These are phyloP conservation scores for Calameuta pallipes DNA, from an alignment of 2,888 invertebrate genomes.

Conservation along the genomic window DNA sequence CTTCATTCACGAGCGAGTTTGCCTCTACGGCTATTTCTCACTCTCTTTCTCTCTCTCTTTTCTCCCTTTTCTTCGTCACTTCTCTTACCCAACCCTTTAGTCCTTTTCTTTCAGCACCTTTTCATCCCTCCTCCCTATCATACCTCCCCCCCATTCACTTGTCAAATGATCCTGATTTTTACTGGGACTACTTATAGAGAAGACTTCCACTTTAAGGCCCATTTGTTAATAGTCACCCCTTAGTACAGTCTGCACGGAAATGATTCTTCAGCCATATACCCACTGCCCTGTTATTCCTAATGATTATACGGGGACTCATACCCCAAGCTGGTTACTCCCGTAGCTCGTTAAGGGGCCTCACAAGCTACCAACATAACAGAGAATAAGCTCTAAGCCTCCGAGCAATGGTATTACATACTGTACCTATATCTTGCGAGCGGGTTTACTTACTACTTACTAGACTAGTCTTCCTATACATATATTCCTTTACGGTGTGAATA, in stretches of 20 bases:
- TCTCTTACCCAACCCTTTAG: not conserved
- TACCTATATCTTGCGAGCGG: slow-evolving; percentile 31
- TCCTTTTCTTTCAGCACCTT: not conserved
- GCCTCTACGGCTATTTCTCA: not conserved
- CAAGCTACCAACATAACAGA: not conserved
- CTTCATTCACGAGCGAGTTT: slow-evolving; percentile 8
- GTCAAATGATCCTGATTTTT: not conserved
- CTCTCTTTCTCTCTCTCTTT: not conserved
- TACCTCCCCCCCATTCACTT: not conserved
- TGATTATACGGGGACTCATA: not conserved
- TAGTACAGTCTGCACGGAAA: not conserved
- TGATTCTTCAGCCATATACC: not conserved
- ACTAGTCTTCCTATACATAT: slow-evolving; percentile 8
- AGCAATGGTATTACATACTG: not conserved
- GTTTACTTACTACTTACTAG: slow-evolving; percentile 28
- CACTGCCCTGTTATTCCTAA: not conserved
- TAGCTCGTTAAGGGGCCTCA: not conserved
- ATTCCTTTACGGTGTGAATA: slow-evolving; percentile 33
- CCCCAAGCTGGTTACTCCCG: not conserved
- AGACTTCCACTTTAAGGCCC: not conserved
- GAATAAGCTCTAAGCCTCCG: not conserved
- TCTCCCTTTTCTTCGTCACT: not conserved
- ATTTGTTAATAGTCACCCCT: not conserved
- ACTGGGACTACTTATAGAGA: not conserved
- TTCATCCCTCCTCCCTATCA: not conserved